Base-by-base conservation (phyloP, 1,140 invertebrate genomes). In the Drosophila ficusphila region DNA sequence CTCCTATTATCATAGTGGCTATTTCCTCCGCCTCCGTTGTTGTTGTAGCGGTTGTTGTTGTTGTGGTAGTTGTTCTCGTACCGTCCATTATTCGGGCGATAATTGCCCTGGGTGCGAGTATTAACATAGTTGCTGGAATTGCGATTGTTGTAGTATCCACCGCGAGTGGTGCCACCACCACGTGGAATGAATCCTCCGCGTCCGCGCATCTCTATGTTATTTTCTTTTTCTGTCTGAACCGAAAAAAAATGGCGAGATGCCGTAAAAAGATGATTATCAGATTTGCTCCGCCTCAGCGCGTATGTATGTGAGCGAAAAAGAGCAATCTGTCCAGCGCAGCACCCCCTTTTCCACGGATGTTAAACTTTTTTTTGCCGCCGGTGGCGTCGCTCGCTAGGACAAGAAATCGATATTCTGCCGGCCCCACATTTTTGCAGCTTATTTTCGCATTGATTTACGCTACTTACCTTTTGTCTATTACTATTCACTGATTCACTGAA, bases 91-190 rank as follows among this genome's bases (percentile, higher is more conserved):
- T 88, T 88, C 2, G 82, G 82, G 2, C 82, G 76, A 27, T 88
- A 88, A 33, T 88, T 88, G 18, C 82, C 82, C 39, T 86, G 82
- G 14, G 82, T 88, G 29, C 82, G 82, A 3, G 89, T 79, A 39
- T 83, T 81, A 31, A 90, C 79, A 23, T 90, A 90, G 64, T 90
- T 88, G 75, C 81, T 83, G 1, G 83, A 83, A 29, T 86, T 83
- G 16, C 83, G 83, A 31, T 90, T 88, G 39, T 89, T 90, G 49
- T 89, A 89, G 31, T 76, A 89, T 27, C 89, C 85, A 2, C 85
- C 89, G 34, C 89, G 78, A 42, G 72, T 82, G 33, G 58, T 69
- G 41, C 74, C 71, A 19, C 83, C 71, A 41, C 89, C 89, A 69
- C 89, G 85, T 64, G 78, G 79, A 68, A 79, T 73, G 25, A 89